Conservation (phyloP, 2,113 vertebrate species). For the Syngnathus floridae region DNA sequence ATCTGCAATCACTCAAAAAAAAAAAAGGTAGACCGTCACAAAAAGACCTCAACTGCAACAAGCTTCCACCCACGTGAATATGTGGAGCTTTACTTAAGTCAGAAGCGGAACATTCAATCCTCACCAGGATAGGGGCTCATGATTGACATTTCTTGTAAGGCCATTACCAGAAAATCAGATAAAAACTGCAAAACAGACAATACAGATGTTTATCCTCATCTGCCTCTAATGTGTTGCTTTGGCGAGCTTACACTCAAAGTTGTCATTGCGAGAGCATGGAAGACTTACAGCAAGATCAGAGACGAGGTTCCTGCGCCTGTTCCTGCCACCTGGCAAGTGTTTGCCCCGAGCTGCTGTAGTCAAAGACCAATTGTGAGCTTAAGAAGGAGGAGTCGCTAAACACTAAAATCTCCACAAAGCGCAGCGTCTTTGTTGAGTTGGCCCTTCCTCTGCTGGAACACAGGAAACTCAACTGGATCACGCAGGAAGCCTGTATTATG, state of each 20-base stretch:
- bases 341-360: not conserved
- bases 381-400: not conserved
- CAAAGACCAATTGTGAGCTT: slow-evolving; percentile 3
- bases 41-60: not conserved
- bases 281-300: not conserved
- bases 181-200: not conserved
- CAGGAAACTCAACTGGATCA: slow-evolving; percentile 49
- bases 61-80: not conserved
- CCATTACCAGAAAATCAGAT: not conserved
- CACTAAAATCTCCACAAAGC: slow-evolving; percentile 23
- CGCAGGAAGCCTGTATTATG: slow-evolving; percentile 48
- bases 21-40: slow-evolving; percentile 9
- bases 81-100: too few relatives aligned
- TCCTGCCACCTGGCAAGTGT: not conserved
- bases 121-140: not conserved
- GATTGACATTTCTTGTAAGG: not conserved
- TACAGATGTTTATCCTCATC: not conserved
- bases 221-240: not conserved
- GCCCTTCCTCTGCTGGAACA: slow-evolving; percentile 46
- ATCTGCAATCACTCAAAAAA: slow-evolving; percentile 28
- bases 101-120: too few relatives aligned
- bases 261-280: not conserved
- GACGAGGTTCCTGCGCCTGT: not conserved
- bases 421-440: slow-evolving; percentile 24
- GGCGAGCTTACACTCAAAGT: not conserved